These are phyloP conservation scores for Drosophila pseudoananassae DNA, from an alignment of 1,140 invertebrate genomes.

Conservation along the genomic window DNA sequence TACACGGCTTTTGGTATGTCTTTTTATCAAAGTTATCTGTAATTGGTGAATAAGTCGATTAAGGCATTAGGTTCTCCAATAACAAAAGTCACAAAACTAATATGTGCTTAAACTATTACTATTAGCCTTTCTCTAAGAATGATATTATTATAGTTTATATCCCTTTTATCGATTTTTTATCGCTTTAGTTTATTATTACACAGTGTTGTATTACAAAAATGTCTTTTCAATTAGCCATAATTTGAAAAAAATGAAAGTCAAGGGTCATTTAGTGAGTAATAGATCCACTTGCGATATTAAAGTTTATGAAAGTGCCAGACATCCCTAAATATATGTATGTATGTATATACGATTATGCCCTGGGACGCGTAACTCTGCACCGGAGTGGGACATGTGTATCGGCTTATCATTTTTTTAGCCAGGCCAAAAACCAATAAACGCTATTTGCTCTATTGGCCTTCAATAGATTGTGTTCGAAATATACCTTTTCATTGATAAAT, in stretches of 20 bases:
- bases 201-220: too few relatives aligned
- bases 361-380: conserved; percentile 2
- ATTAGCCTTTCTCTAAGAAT: too few relatives aligned
- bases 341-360: not conserved
- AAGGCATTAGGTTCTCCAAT: not conserved
- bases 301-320: conserved; percentile 12
- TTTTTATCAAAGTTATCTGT: not conserved
- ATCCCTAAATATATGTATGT: not conserved
- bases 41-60: not conserved
- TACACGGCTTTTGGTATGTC: too few relatives aligned
- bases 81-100: not conserved
- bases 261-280: not conserved
- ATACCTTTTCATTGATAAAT: conserved; percentile 39
- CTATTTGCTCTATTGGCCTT: conserved; percentile 38
- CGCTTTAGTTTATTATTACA: too few relatives aligned
- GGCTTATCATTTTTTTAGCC: conserved; percentile 40
- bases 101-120: too few relatives aligned
- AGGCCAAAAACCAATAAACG: conserved; percentile 39
- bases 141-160: too few relatives aligned
- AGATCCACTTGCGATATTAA: not conserved
- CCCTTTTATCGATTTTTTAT: too few relatives aligned
- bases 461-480: conserved; percentile 8
- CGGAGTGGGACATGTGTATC: conserved; percentile 17
- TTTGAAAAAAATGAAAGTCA: not conserved
- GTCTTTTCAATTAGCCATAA: not conserved